Base-by-base conservation (phyloP, 2,113 vertebrate genomes). In the Hyla sarda region DNA sequence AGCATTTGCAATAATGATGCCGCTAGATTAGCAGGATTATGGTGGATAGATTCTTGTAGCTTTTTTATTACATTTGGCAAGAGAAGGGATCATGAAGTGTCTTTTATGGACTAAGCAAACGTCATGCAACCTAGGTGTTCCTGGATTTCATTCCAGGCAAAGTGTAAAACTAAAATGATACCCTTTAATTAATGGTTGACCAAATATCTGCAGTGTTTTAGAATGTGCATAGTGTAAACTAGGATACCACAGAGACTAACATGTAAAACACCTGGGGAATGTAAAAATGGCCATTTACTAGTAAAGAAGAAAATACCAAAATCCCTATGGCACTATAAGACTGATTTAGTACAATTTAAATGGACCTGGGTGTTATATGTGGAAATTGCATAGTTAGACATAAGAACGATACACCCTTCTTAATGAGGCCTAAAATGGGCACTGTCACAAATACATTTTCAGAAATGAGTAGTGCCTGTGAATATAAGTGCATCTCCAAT, bases 71-170 rank as follows among this genome's bases (percentile, higher is more conserved):
- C 56, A 81, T 81, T 81, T 81, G 78, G 56, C 78, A 65, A 23
- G 16, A 81, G 25, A 8, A 19, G 56, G 78, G 65, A 81, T n/a
- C 56, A n/a, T 62, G 78, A 65, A 62, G 77, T 47, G 32, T 62
- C 13, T 41, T 62, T 81, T 65, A 81, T 81, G 58, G 78, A 41
- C 52, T 34, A 56, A 65, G 78, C 5, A 47, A 47, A 81, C 56
- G 58, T 81, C 78, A 81, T 65, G 37, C 78, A 81, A 47, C 58
- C n/a, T 81, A 65, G 78, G 78, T 81, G 78, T 81, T 81, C 78
- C 9, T 65, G 56, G 34, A 45, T 77, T 77, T 7, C 14, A 14
- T 47, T 81, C 37, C 14, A 65, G 56, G 37, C 8, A 47, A 62
- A 45, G 56, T 45, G 34, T 47, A 23, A 56, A 81, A 47, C 60